phyloP scores from a whole-genome alignment of 1,140 invertebrate species.

The Magallana angulata region DNA sequence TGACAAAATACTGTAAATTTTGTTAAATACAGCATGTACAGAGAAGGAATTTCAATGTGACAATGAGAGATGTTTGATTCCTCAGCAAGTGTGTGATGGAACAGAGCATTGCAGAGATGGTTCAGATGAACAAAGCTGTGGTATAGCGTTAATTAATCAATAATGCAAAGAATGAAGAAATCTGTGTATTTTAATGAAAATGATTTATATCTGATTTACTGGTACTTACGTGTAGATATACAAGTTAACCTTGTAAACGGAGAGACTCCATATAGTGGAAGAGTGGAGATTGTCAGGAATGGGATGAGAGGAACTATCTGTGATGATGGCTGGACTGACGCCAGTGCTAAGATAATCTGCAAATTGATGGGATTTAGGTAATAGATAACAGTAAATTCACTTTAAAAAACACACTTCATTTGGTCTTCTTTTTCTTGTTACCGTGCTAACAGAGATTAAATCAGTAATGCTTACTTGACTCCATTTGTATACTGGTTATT shows the following conservation, averaged over 20 bases:
- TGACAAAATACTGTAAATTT: background rate
- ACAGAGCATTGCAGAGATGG: constrained; percentile 86
- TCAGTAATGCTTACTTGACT: no score
- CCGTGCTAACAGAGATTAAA: no score
- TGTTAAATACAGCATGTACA: background rate
- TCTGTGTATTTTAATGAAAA: no score
- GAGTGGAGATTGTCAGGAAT: constrained; percentile 62
- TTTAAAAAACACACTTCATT: no score
- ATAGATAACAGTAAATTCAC: no score
- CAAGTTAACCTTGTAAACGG: constrained; percentile 44
- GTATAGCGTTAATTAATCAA: constrained; percentile 55
- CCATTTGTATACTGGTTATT: no score
- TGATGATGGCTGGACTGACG: constrained; percentile 64
- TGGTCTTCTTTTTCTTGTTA: no score
- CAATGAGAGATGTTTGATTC: constrained; percentile 52
- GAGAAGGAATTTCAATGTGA: constrained; percentile 48
- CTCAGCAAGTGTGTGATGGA: constrained; percentile 83
- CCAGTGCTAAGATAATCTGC: constrained; percentile 67
- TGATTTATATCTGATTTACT: background rate
- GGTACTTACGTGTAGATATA: constrained; percentile 18
- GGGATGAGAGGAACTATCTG: constrained; percentile 66
- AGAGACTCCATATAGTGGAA: constrained; percentile 43
- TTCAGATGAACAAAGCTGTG: constrained; percentile 84
- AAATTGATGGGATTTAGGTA: constrained; percentile 67
- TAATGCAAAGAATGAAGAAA: background rate